Evolutionary conservation across 2,113 vertebrate species (phyloP).

Genomic region (Setophaga petechia): DNA sequence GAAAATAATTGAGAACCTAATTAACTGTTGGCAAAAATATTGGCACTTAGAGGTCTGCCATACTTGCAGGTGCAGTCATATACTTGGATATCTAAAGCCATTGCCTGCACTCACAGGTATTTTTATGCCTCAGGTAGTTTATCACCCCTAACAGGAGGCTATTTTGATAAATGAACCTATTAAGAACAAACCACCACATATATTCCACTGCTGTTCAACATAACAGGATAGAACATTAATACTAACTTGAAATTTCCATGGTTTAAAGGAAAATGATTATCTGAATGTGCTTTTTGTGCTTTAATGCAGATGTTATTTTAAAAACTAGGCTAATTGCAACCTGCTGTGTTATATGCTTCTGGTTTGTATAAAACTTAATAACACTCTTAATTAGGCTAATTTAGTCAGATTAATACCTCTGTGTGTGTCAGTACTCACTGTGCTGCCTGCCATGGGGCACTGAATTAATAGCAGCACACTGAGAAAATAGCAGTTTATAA

Average conservation of each 20-base stretch:
- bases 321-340: slow-evolving; percentile 74
- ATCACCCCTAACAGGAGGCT: slow-evolving; percentile 48
- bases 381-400: slow-evolving; percentile 77
- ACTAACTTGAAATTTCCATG: slow-evolving; percentile 27
- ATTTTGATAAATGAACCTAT: slow-evolving; percentile 60
- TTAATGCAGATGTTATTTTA: slow-evolving; percentile 72
- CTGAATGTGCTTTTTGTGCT: slow-evolving; percentile 53
- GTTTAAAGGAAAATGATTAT: slow-evolving; percentile 51
- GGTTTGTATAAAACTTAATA: slow-evolving; percentile 72
- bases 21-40: slow-evolving; percentile 62
- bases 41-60: slow-evolving; percentile 40
- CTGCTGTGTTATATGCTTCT: slow-evolving; percentile 67
- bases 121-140: slow-evolving; percentile 52
- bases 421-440: slow-evolving; percentile 62
- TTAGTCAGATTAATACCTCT: slow-evolving; percentile 75
- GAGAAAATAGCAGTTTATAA: slow-evolving; percentile 64
- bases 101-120: background rate
- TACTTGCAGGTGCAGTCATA: slow-evolving; percentile 44
- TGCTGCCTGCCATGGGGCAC: slow-evolving; percentile 55
- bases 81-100: slow-evolving; percentile 7
- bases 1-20: slow-evolving; percentile 63
- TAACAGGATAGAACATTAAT: slow-evolving; percentile 30
- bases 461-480: slow-evolving; percentile 59
- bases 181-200: slow-evolving; percentile 49
- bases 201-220: slow-evolving; percentile 30